Base-by-base conservation (phyloP, 2,888 invertebrate species). In the Ecliptopera silaceata region DNA sequence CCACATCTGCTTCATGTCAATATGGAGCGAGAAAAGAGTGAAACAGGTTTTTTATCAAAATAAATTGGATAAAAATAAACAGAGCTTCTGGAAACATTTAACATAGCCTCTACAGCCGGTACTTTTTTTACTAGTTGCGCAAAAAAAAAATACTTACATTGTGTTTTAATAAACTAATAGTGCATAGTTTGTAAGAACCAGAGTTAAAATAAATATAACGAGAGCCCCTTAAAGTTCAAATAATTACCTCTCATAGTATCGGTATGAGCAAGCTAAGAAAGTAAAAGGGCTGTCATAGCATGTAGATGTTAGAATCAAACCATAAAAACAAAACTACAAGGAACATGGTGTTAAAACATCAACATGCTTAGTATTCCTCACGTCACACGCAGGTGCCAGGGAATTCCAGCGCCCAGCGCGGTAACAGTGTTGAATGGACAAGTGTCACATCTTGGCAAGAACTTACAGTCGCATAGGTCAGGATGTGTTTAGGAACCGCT, bases 341-440 rank as follows among this genome's bases (percentile, higher is more conserved):
- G 32, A 3, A 22, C 42, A 17, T 13, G 29, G 2, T n/a, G 12
- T 20, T 11, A 38, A 57, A 57, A 31, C n/a, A 49, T 48, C 15
- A 13, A 8, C 53, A 31, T 62, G 26, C 55, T 65, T 59, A 50
- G 36, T 65, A 65, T 63, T 61, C 65, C 32, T 45, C 32, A 56
- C 43, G 52, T 42, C 32, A 53, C 53, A 42, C 43, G 47, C 62
- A 64, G 64, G 62, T 60, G 59, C 47, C 63, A 51, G 61, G 56
- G 64, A 61, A 58, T 59, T 43, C 61, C 57, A 44, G 42, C 32
- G 38, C 34, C 29, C 42, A 50, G 56, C 47, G 56, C 38, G 1
- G 20, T 54, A 59, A 65, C 61, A 39, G 12, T 39, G 0, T 15
- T 56, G 65, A 61, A 65, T 63, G 45, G 15, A 43, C 47, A 65